These are phyloP conservation scores for Alcis repandata DNA, from an alignment of 2,888 invertebrate genomes.

Conservation along the genomic window DNA sequence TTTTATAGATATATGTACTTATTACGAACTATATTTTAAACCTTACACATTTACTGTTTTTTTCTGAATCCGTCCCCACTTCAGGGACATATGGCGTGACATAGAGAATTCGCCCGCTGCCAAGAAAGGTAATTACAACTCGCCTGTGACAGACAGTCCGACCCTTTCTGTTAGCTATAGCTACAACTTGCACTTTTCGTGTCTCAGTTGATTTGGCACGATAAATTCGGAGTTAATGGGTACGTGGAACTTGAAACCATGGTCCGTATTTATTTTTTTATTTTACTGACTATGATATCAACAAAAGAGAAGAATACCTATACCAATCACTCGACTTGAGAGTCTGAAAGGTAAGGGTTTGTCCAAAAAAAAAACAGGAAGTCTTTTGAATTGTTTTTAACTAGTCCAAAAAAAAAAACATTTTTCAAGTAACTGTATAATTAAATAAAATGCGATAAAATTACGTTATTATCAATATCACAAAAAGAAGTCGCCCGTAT, in stretches of 20 bases:
- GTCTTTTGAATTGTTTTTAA: too few relatives aligned
- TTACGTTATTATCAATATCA: too few relatives aligned
- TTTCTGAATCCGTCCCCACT: conserved; percentile 61
- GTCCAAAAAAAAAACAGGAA: too few relatives aligned
- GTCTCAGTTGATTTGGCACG: conserved; percentile 27
- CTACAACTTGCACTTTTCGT: conserved; percentile 33
- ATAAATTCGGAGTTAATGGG: conserved; percentile 18
- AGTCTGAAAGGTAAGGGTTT: too few relatives aligned
- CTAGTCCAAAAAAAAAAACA: too few relatives aligned
- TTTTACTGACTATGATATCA: too few relatives aligned
- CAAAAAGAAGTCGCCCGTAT: too few relatives aligned
- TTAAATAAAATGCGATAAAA: too few relatives aligned
- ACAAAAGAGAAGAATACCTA: too few relatives aligned
- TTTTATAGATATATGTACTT: too few relatives aligned
- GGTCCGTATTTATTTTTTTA: not conserved
- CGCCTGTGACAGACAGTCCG: conserved; percentile 75
- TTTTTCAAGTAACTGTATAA: too few relatives aligned
- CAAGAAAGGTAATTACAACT: conserved; percentile 77
- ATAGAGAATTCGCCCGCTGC: conserved; percentile 75
- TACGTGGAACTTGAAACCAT: not conserved
- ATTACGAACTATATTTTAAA: not conserved
- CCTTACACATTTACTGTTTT: conserved; percentile 12
- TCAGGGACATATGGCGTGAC: conserved; percentile 83
- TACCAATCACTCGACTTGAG: too few relatives aligned
- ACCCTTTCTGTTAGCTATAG: conserved; percentile 62